phyloP scores from a whole-genome alignment of 2,888 invertebrate species.

The Scaptomyza flava region DNA sequence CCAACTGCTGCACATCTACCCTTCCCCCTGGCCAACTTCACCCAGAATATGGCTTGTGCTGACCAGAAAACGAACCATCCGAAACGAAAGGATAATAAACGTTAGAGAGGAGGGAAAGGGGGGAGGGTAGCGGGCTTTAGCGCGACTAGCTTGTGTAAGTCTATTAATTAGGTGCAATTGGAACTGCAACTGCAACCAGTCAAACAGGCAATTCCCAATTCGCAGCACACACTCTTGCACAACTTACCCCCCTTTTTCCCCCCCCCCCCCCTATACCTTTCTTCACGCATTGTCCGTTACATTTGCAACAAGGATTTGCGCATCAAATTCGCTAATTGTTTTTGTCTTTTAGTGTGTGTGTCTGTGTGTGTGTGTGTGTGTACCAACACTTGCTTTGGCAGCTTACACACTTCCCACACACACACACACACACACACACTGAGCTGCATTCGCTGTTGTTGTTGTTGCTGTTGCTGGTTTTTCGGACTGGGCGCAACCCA shows the following conservation, averaged over 20 bases:
- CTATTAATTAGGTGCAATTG: slow-evolving; percentile 73
- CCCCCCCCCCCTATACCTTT: background rate
- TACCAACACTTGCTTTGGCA: slow-evolving; percentile 33
- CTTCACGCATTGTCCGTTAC: slow-evolving; percentile 35
- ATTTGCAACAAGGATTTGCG: slow-evolving; percentile 72
- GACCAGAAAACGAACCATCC: background rate
- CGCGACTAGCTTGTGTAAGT: slow-evolving; percentile 55
- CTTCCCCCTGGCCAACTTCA: no score
- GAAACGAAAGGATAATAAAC: background rate
- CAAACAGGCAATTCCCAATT: slow-evolving; percentile 17
- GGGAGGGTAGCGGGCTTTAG: no score
- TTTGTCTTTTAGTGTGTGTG: slow-evolving; percentile 58
- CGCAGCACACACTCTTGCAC: slow-evolving; percentile 6
- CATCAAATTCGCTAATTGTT: slow-evolving; percentile 80
- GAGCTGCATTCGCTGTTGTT: slow-evolving; percentile 9
- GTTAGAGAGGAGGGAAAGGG: background rate
- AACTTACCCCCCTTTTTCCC: background rate
- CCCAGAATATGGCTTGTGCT: background rate
- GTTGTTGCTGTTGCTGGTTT: slow-evolving; percentile 22
- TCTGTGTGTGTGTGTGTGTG: slow-evolving; percentile 15
- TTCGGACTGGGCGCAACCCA: slow-evolving; percentile 43
- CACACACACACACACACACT: slow-evolving; percentile 6
- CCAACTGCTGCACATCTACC: slow-evolving; percentile 6
- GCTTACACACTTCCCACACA: slow-evolving; percentile 13
- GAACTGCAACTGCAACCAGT: slow-evolving; percentile 11